phyloP scores from a whole-genome alignment of 2,113 vertebrate species.

The Peromyscus californicus region DNA sequence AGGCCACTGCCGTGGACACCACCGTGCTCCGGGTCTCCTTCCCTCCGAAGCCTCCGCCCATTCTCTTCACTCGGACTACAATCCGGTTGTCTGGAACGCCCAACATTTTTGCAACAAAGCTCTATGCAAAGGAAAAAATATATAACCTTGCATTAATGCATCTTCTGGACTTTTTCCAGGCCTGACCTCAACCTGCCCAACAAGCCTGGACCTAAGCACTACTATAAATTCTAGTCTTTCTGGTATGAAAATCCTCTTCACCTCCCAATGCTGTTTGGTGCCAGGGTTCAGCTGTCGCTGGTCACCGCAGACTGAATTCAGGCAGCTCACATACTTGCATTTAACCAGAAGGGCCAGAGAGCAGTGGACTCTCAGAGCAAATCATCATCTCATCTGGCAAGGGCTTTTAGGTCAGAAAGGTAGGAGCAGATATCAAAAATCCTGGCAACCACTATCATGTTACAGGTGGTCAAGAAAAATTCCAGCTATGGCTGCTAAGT shows the following conservation, averaged over 20 bases:
- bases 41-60: slow-evolving; percentile 98
- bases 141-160: neutral
- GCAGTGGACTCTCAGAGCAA: neutral
- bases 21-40: slow-evolving; percentile 93
- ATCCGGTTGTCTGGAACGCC: slow-evolving; percentile 93
- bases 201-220: neutral
- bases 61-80: slow-evolving; percentile 95
- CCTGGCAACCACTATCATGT: neutral
- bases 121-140: slow-evolving; percentile 71
- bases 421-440: neutral
- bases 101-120: slow-evolving; percentile 90
- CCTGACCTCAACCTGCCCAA: neutral
- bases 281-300: neutral
- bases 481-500: neutral
- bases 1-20: slow-evolving; percentile 92
- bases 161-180: neutral
- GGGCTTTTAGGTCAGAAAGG: neutral
- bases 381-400: neutral
- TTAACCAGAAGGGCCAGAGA: neutral
- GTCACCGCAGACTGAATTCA: neutral
- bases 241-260: neutral
- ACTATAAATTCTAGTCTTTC: neutral
- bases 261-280: neutral
- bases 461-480: neutral
- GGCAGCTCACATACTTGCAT: neutral